Evolutionary conservation across 2,113 vertebrate species (phyloP).

Genomic region (Phrynosoma blainvillii): DNA sequence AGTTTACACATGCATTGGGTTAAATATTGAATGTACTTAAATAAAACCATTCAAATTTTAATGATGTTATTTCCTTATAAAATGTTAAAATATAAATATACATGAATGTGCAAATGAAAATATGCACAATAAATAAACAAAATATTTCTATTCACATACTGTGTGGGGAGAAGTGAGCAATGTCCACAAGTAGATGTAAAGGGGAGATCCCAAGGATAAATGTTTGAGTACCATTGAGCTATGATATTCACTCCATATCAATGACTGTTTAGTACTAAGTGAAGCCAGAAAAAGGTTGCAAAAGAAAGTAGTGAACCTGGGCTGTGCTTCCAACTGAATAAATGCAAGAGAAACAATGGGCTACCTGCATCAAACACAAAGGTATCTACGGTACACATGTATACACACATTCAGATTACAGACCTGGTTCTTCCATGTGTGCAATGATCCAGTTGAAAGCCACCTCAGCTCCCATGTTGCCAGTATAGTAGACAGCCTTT

Average conservation of each 20-base stretch:
- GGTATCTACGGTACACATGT: neutral
- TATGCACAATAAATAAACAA: too few species aligned
- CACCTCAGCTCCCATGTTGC: conserved; percentile 94
- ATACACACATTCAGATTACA: conserved; percentile 46
- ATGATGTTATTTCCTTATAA: too few species aligned
- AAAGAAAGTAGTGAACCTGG: neutral
- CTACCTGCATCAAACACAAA: neutral
- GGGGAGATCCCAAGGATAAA: too few species aligned
- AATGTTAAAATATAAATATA: too few species aligned
- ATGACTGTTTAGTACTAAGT: neutral
- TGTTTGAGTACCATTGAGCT: too few species aligned
- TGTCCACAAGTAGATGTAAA: too few species aligned
- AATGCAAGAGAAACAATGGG: neutral
- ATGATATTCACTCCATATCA: neutral
- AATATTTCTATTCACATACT: too few species aligned
- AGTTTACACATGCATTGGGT: too few species aligned
- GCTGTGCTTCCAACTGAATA: neutral
- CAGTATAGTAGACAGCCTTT: conserved; percentile 98
- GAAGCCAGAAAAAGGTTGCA: neutral
- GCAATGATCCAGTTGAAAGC: conserved; percentile 99
- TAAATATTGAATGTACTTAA: too few species aligned
- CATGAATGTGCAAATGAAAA: too few species aligned
- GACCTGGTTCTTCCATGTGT: conserved; percentile 99
- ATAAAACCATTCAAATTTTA: too few species aligned
- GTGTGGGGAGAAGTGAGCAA: too few species aligned